phyloP scores from a whole-genome alignment of 2,113 vertebrate genomes.

The Ceyx margarethae region DNA sequence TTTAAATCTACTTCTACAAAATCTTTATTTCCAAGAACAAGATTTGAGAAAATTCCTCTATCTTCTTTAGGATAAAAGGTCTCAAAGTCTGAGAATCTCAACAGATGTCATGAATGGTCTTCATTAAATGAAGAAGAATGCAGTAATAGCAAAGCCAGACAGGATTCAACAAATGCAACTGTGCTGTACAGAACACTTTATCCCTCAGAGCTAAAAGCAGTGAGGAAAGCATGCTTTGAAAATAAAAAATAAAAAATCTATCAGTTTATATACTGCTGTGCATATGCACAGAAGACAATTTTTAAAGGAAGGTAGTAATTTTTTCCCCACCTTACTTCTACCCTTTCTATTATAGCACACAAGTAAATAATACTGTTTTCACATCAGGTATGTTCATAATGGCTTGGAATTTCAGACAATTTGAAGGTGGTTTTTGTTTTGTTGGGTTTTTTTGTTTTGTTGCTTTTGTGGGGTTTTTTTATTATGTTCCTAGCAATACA shows the following conservation, averaged over 20 bases:
- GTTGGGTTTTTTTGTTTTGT: too few species aligned
- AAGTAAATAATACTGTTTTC: background rate
- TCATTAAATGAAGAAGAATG: background rate
- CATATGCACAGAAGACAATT: background rate
- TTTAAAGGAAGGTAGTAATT: background rate
- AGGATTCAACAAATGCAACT: background rate
- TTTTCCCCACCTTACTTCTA: fast-evolving
- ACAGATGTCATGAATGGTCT: background rate
- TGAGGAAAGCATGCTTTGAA: background rate
- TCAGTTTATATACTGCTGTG: background rate
- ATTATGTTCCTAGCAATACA: too few species aligned
- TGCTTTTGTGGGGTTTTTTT: too few species aligned
- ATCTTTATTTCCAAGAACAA: background rate
- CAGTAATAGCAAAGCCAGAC: background rate
- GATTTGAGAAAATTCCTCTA: background rate
- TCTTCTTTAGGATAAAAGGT: background rate
- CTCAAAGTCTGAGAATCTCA: background rate
- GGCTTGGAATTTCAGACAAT: background rate
- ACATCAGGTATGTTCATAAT: background rate
- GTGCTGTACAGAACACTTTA: background rate
- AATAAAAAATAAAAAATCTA: background rate
- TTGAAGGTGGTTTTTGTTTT: background rate
- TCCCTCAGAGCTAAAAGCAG: background rate
- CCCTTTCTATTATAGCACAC: background rate
- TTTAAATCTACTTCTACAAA: background rate